phyloP scores from a whole-genome alignment of 64 coral and sea anemone species.

The Montipora cactus region DNA sequence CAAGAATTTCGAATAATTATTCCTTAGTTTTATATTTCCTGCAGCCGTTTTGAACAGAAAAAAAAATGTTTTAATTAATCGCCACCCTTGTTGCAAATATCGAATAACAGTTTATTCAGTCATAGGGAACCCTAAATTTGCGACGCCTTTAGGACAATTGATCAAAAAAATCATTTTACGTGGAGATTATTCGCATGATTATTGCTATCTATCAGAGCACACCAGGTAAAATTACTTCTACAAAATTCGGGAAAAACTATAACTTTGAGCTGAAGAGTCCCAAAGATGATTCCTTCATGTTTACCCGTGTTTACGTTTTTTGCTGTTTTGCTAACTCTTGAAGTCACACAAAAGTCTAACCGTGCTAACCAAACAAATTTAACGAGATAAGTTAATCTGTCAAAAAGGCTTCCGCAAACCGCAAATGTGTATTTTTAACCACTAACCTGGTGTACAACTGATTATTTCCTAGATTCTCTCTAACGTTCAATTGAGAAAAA shows the following conservation, averaged over 20 bases:
- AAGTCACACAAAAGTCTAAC: not conserved
- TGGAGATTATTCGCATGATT: not conserved
- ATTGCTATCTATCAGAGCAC: not conserved
- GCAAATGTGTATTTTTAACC: constrained; percentile 33
- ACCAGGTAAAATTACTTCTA: not conserved
- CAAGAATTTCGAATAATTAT: not conserved
- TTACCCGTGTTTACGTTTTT: constrained; percentile 32
- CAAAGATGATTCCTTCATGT: not conserved
- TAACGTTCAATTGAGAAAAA: not conserved
- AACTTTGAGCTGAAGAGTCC: not conserved
- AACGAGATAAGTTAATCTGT: constrained; percentile 37
- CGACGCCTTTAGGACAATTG: not conserved
- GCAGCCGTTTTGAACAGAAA: not conserved
- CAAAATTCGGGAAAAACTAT: not conserved
- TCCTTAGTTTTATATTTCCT: not conserved
- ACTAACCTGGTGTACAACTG: not conserved
- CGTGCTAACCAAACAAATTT: constrained; percentile 19
- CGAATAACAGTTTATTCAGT: constrained; percentile 34
- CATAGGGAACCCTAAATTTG: not conserved
- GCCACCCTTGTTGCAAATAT: constrained; percentile 32
- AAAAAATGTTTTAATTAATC: constrained; percentile 37
- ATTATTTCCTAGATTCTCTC: not conserved
- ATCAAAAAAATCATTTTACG: not conserved
- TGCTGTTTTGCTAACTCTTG: not conserved
- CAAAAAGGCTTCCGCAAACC: constrained; percentile 37